Base-by-base conservation (phyloP, 2,888 invertebrate species). In the Melipona beecheii region DNA sequence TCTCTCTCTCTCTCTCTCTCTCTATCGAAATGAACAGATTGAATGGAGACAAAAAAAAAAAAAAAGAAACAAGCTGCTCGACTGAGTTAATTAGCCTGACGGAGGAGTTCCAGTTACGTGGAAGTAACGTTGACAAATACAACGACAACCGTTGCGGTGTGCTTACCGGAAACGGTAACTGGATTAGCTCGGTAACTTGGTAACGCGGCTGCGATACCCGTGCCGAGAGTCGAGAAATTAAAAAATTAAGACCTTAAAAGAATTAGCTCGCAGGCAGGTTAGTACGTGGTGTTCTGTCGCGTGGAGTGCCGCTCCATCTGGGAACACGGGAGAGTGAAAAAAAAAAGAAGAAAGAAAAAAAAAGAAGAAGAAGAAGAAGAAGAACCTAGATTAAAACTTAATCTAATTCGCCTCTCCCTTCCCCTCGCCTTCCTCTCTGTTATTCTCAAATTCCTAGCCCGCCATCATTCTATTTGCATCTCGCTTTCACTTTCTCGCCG, bases 181-280 rank as follows among this genome's bases (percentile, higher is more conserved):
- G 89, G 83, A 86, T 91, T 92, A 81, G 75, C 86, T 74, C 56
- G 78, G 89, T 87, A 89, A 91, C 89, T 87, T 82, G 88, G 87
- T 90, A 91, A 91, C 90, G 89, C 86, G 84, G 86, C 84, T 85
- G 85, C 85, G 87, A 89, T 91, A 88, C 85, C 84, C 82, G 86
- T 62, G 84, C 80, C 75, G 81, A 83, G 89, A 86, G 86, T 86
- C 85, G 88, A 87, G 87, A 87, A 91, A 91, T 90, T 90, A 92
- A 92, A 88, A 91, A 93, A 92, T 93, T 92, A 92, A 90, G 88
- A 83, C 89, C 83, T 86, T 91, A 92, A 93, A 92, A 90, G 88
- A 87, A 90, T 92, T 93, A 91, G 70, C 85, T 24, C 43, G 56
- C 68, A 43, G 43, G 9, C 43, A 43, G 36, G 82, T 77, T 85